Percentiles rank a stretch among this genome's conserved stretches.
These are phyloP conservation scores for Salvelinus sp. DNA, from an alignment of 2,113 vertebrate species.

Conservation along the genomic window DNA sequence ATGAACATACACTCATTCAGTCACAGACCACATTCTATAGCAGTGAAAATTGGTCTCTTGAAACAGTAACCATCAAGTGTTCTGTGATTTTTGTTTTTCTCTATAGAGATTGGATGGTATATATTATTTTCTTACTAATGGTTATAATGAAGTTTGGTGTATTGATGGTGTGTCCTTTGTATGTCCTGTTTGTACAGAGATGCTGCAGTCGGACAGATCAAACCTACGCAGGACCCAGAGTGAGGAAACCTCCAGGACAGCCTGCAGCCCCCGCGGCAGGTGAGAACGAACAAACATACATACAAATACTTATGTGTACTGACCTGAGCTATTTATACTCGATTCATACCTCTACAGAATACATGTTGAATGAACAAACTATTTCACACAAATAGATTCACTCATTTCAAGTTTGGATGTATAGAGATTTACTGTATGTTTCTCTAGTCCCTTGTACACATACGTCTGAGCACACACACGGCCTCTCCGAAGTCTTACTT, in stretches of 20 bases:
- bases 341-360: no score
- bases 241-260: slow-evolving; percentile 35
- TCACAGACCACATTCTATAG: no score
- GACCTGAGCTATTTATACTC: no score
- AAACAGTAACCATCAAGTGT: no score
- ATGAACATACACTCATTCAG: background rate
- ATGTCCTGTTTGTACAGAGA: slow-evolving; percentile 60
- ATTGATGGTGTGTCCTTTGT: slow-evolving; percentile 5
- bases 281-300: slow-evolving; percentile 19
- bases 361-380: no score
- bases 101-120: background rate
- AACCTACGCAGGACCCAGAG: slow-evolving; percentile 59
- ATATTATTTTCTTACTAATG: no score
- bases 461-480: background rate
- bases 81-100: background rate
- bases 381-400: no score
- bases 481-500: slow-evolving; percentile 8
- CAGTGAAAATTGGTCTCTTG: no score
- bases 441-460: background rate
- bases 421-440: no score
- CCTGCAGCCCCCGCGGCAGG: slow-evolving; percentile 48
- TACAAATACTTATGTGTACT: background rate
- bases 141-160: background rate
- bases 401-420: no score
- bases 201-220: slow-evolving; percentile 63